A percentile compares a stretch with the other conserved stretches of the same genome.
Evolutionary conservation across 2,797 vertebrate genomes (phyloP).

Genomic region (Antennarius maculatus): DNA sequence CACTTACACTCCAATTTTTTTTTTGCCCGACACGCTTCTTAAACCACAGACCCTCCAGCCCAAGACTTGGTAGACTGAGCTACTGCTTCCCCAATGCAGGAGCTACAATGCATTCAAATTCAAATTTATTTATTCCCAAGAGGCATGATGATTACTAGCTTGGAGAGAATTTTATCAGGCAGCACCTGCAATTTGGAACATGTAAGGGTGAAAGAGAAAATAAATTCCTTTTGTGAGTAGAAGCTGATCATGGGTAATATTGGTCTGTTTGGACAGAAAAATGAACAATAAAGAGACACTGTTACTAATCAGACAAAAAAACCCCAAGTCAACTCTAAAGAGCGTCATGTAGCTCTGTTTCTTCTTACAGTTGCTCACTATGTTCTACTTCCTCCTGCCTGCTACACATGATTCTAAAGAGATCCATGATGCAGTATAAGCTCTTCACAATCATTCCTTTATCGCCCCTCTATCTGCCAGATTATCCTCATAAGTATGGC

Average conservation of each 20-base stretch:
- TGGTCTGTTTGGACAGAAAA: neutral
- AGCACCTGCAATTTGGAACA: conserved; percentile 9
- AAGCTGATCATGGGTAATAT: neutral
- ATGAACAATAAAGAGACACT: neutral
- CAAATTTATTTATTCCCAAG: too few species aligned
- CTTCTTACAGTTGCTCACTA: neutral
- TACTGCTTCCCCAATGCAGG: too few species aligned
- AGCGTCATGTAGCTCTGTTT: conserved; percentile 1
- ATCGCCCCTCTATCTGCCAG: conserved; percentile 74
- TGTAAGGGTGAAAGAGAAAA: neutral
- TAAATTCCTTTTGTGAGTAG: conserved; percentile 16
- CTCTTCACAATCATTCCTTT: conserved; percentile 16
- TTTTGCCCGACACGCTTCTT: too few species aligned
- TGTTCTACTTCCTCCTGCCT: conserved; percentile 5
- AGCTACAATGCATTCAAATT: too few species aligned
- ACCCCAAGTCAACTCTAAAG: conserved; percentile 1
- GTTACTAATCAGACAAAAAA: conserved; percentile 1
- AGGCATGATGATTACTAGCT: too few species aligned
- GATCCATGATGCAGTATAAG: conserved; percentile 30
- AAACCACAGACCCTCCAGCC: too few species aligned
- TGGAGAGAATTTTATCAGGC: too few species aligned
- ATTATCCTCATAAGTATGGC: conserved; percentile 97
- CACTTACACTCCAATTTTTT: too few species aligned
- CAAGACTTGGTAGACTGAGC: too few species aligned
- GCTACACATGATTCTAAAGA: conserved; percentile 13